Base-by-base conservation (phyloP, 2,797 vertebrate species). In the Diceros bicornis region DNA sequence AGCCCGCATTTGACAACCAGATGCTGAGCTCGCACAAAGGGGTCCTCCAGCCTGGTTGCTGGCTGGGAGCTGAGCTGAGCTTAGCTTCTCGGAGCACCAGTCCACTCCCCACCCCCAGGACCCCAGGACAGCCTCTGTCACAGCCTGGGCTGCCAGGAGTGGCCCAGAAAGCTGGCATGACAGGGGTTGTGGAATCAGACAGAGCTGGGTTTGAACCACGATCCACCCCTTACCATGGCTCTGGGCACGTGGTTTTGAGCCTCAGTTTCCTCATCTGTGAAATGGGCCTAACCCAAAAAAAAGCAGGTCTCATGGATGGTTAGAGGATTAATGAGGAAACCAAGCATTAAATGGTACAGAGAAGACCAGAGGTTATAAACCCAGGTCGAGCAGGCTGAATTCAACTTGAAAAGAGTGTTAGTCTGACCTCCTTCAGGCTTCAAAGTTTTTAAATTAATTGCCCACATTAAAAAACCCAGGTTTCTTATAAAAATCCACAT, bases 1-100 rank as follows among this genome's bases (percentile, higher is more conserved):
- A 98, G 97, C 86, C 61, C 69, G 90, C 13, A 66, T 93, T 98
- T 98, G 98, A 98, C 98, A 98, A 98, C 96, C 98, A 98, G 98
- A 98, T 98, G 97, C 97, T 96, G 97, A 98, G 98, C 96, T 61
- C 12, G 2, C 72, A 98, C 96, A 97, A 98, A 98, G 97, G 97
- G 95, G 95, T 97, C 98, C 97, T 95, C 97, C 29, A 34, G 74
- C 27, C 77, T 11, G 77, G 74, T 32, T 79, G 82, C 84, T 32
- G 41, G 61, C 1, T 3, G 47, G 52, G 57, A 83, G n/a, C 50
- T 18, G 66, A 71, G 71, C 44, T 44, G 0, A 14, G 7, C 64
- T 44, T 61, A 14, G 7, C 64, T 44, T 61, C 16, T 1, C 50
- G 16, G 66, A 78, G 66, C 17, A 17, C 44, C 52, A 7, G 47